Evolutionary conservation across 2,888 invertebrate species (phyloP).

Genomic region (Dusona sp.): DNA sequence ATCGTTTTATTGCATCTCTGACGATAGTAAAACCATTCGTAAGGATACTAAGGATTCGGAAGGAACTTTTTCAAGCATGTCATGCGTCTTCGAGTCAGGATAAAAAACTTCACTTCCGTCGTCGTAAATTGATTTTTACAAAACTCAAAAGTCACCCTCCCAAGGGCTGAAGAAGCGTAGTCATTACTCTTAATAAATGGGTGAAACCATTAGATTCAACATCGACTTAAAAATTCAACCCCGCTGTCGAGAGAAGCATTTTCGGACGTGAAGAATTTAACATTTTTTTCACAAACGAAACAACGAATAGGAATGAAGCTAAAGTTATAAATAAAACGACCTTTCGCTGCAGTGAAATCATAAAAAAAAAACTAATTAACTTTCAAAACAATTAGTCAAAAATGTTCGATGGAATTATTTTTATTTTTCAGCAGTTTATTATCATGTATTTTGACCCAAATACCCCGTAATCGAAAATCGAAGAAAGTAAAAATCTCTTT

Average conservation of each 20-base stretch:
- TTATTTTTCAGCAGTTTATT: background rate
- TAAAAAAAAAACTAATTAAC: background rate
- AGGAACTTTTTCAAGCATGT: background rate
- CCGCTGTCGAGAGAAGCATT: background rate
- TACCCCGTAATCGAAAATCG: background rate
- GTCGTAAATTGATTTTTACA: constrained; percentile 59
- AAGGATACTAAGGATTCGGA: background rate
- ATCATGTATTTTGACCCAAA: background rate
- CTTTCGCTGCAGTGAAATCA: background rate
- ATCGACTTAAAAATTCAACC: constrained; percentile 16
- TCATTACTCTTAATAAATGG: constrained; percentile 66
- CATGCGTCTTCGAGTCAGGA: background rate
- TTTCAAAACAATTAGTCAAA: background rate
- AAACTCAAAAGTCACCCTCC: constrained; percentile 53
- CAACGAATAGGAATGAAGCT: background rate
- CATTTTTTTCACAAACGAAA: background rate
- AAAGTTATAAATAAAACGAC: background rate
- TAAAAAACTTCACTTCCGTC: constrained; percentile 17
- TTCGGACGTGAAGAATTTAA: constrained; percentile 8
- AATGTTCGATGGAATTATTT: background rate
- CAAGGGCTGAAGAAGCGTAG: constrained; percentile 34
- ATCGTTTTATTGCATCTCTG: constrained; percentile 45
- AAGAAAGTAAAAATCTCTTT: background rate
- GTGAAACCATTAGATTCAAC: constrained; percentile 14
- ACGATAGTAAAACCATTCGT: constrained; percentile 42